Evolutionary conservation across 2,113 vertebrate species (phyloP).

Genomic region (Gambusia holbrooki): DNA sequence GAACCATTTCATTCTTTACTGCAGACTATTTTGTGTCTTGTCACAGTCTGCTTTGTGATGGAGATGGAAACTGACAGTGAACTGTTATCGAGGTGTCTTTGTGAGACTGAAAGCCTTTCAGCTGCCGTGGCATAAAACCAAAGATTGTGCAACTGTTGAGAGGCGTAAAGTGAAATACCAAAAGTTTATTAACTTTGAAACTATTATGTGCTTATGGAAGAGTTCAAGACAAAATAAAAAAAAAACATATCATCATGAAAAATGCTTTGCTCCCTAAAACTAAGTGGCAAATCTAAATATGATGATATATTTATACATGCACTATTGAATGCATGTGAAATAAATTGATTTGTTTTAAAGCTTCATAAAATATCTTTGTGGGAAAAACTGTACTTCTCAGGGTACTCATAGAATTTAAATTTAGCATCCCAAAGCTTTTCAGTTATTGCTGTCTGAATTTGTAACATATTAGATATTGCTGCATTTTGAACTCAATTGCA

Average conservation of each 20-base stretch:
- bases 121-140: background rate
- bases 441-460: background rate
- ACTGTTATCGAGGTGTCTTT: conserved; percentile 22
- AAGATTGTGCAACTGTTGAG: background rate
- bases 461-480: background rate
- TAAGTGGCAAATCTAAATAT: too few relatives aligned
- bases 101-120: conserved; percentile 23
- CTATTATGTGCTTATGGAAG: background rate
- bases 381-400: background rate
- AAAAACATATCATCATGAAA: too few relatives aligned
- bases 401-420: background rate
- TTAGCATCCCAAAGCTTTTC: background rate
- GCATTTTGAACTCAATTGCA: background rate
- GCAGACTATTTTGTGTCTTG: background rate
- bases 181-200: conserved; percentile 19
- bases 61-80: conserved; percentile 17
- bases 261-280: too few relatives aligned
- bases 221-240: too few relatives aligned
- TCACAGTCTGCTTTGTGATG: conserved; percentile 26
- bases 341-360: too few relatives aligned
- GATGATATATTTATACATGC: too few relatives aligned
- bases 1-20: background rate
- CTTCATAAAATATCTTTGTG: too few relatives aligned
- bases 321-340: too few relatives aligned
- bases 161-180: conserved; percentile 1